Percentiles rank a stretch among this genome's conserved stretches.
phyloP scores from a whole-genome alignment of 2,888 invertebrate species.

The Acronicta aceris region DNA sequence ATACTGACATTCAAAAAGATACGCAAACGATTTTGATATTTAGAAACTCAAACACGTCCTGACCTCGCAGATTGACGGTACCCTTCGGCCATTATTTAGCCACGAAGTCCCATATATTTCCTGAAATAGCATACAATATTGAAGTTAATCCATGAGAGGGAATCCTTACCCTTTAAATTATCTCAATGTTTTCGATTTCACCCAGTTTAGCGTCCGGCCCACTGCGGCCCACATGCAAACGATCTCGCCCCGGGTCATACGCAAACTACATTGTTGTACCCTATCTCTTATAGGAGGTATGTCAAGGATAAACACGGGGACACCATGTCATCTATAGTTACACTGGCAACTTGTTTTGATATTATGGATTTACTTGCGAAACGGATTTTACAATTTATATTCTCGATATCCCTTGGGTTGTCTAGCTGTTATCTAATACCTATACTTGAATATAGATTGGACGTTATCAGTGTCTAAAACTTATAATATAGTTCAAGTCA shows the following conservation, averaged over 20 bases:
- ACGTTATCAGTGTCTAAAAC: too few species aligned
- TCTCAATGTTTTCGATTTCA: neutral
- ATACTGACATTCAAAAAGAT: neutral
- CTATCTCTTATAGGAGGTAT: neutral
- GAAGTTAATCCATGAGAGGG: neutral
- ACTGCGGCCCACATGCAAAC: neutral
- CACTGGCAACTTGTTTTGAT: neutral
- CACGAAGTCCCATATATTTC: neutral
- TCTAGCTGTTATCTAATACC: too few species aligned
- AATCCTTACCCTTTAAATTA: conserved; percentile 1
- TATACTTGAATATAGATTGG: too few species aligned
- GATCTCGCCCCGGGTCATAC: neutral
- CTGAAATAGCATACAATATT: conserved; percentile 2
- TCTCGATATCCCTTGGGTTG: too few species aligned
- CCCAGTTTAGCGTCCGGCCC: neutral
- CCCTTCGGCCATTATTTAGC: neutral
- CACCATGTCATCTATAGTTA: neutral
- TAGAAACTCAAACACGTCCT: neutral
- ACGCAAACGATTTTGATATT: neutral
- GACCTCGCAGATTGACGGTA: neutral
- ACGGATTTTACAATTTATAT: neutral
- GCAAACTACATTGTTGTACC: neutral
- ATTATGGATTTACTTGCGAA: neutral
- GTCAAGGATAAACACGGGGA: neutral
- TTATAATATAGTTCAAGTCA: too few species aligned